A percentile compares a stretch with the other conserved stretches of the same genome.
Evolutionary conservation across 23 tunicate genomes (phyloP).

Genomic region (Clavelina lepadiformis): DNA sequence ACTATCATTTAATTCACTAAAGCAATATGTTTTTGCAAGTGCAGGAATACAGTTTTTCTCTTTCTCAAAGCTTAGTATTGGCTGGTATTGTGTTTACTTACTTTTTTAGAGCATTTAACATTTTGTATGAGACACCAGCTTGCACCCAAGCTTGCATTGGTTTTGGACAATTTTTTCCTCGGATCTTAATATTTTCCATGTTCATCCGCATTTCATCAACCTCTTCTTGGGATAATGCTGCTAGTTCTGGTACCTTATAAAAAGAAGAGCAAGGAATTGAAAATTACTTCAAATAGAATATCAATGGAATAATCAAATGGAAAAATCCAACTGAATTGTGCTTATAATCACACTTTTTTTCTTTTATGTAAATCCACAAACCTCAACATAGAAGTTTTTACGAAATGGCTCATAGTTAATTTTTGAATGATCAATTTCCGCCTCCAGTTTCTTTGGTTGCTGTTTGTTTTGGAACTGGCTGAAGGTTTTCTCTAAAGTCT

Average conservation of each 20-base stretch:
- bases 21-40: neutral
- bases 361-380: too few relatives aligned
- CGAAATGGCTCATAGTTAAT: conserved; percentile 81
- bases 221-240: conserved; percentile 70
- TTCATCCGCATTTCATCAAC: conserved; percentile 73
- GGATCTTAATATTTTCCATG: conserved; percentile 86
- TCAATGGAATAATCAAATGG: too few relatives aligned
- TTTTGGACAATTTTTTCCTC: conserved; percentile 96
- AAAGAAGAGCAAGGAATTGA: too few relatives aligned
- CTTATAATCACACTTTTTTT: too few relatives aligned
- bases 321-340: too few relatives aligned
- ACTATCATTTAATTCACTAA: neutral
- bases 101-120: conserved; percentile 78
- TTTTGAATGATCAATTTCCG: conserved; percentile 71
- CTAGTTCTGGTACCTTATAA: conserved; percentile 94
- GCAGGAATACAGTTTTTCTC: neutral
- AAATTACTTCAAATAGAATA: too few relatives aligned
- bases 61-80: neutral
- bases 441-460: conserved; percentile 81
- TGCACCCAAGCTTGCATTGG: conserved; percentile 98
- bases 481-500: conserved; percentile 67
- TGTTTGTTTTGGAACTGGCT: conserved; percentile 78
- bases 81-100: too few relatives aligned
- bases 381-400: conserved; percentile 92
- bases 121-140: conserved; percentile 86